Base-by-base conservation (phyloP, 2,888 invertebrate genomes). In the Podotricha telesiphe region DNA sequence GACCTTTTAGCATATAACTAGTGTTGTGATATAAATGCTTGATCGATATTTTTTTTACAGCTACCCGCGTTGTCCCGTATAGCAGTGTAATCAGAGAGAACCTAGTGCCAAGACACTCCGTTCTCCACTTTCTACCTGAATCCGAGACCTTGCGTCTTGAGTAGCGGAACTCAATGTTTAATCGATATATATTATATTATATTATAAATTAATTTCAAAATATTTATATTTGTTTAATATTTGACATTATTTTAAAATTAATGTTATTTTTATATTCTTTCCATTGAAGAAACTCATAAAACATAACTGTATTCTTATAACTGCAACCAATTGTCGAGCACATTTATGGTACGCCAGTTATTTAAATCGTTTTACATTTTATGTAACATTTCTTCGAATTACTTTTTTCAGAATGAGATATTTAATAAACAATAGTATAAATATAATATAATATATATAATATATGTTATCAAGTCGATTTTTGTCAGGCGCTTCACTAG, bases 11-110 rank as follows among this genome's bases (percentile, higher is more conserved):
- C 62, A 15, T 17, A 15, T 28, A n/a, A n/a, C 10, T 73, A 74
- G 72, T 67, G 72, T 61, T 42, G 71, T 64, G 17, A 7, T 40
- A 19, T 17, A 34, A 55, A 55, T 37, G 15, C 66, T 56, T 63
- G 50, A 56, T 73, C 68, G 70, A 64, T 62, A 19, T 48, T 8
- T 42, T n/a, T n/a, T n/a, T n/a, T n/a, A n/a, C n/a, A n/a, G n/a
- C n/a, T n/a, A n/a, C n/a, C n/a, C n/a, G n/a, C n/a, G n/a, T n/a
- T n/a, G n/a, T n/a, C n/a, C n/a, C n/a, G n/a, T n/a, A n/a, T n/a
- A n/a, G n/a, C n/a, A n/a, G n/a, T n/a, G n/a, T n/a, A n/a, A n/a
- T n/a, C n/a, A n/a, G n/a, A n/a, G n/a, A n/a, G n/a, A n/a, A n/a
- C n/a, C n/a, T n/a, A n/a, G n/a, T n/a, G n/a, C n/a, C n/a, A n/a